A percentile compares a stretch with the other conserved stretches of the same genome.
Conservation (phyloP, 2,797 vertebrate genomes). For the Loris lydekkerianus region DNA sequence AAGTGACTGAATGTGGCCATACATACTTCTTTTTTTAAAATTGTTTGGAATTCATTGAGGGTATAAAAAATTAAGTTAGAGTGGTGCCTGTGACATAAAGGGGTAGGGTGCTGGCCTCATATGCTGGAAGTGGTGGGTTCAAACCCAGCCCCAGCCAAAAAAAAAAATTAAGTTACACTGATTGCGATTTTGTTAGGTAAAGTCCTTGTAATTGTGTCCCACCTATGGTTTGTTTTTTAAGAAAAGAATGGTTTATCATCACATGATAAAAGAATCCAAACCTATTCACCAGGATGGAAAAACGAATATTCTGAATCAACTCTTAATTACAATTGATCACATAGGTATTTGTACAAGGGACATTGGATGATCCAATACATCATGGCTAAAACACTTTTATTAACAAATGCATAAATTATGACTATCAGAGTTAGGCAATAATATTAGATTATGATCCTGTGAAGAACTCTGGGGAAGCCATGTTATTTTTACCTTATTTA, state of each 20-base stretch:
- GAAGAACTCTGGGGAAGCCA: not conserved
- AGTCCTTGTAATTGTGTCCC: too few species aligned
- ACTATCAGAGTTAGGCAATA: not conserved
- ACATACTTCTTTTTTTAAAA: not conserved
- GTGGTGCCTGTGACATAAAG: too few species aligned
- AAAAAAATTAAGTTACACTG: too few species aligned
- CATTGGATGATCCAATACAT: not conserved
- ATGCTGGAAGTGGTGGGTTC: too few species aligned
- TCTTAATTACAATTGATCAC: not conserved
- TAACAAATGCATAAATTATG: not conserved
- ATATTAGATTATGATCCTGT: not conserved
- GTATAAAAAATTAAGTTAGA: too few species aligned
- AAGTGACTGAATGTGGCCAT: not conserved
- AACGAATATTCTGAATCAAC: not conserved
- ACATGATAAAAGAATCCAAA: not conserved
- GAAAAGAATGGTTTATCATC: not conserved
- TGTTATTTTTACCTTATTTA: not conserved
- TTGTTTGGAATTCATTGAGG: too few species aligned
- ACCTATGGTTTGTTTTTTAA: not conserved
- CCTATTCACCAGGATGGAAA: not conserved
- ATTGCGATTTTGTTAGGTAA: too few species aligned
- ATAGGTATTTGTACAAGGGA: not conserved
- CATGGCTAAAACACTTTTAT: not conserved
- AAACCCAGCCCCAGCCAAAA: too few species aligned
- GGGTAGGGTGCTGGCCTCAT: too few species aligned